Evolutionary conservation across 2,888 invertebrate genomes (phyloP), one percentile per base, ranked within the genome.

Genomic region (Eupithecia subfuscata): DNA sequence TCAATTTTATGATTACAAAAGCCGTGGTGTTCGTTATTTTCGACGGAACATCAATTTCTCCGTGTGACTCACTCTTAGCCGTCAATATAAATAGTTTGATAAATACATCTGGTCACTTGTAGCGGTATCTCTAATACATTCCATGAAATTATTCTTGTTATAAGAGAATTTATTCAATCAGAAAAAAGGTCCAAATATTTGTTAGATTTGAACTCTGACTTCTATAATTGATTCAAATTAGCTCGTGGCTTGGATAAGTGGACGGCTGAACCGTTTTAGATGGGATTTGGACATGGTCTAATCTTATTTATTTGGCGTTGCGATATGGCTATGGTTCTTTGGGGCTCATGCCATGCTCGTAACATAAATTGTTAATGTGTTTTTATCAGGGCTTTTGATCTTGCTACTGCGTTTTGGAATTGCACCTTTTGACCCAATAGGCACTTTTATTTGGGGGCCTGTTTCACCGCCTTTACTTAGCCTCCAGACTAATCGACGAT

Each of bases 211-310:
- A 77, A 75, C 80, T 80, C 69, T 78, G 79, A 79, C 78, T 72
- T 76, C 71, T 60, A 69, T 78, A 79, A 79, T 78, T 75, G 80
- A 81, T 81, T 81, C 81, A 78, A 81, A 80, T 80, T 69, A 74
- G 75, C 75, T 79, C 77, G 77, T 80, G 76, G 75, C 76, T 65
- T 64, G 74, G 75, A 77, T 76, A 75, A 76, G 64, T 73, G 68
- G 69, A 73, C 71, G 64, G 37, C 37, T 77, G 63, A 43, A 70
- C 63, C 68, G 52, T 69, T 69, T 71, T 70, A 37, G 73, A 77
- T 73, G 69, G 74, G 70, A 72, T 77, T 75, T 77, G 70, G 76
- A 72, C 74, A 77, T 75, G 72, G 73, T 77, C 34, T 77, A 75
- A 75, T 77, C 75, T 77, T 77, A 77, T 77, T 75, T 75, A 77